Base-by-base conservation (phyloP, 2,888 invertebrate species). In the Panopea generosa region DNA sequence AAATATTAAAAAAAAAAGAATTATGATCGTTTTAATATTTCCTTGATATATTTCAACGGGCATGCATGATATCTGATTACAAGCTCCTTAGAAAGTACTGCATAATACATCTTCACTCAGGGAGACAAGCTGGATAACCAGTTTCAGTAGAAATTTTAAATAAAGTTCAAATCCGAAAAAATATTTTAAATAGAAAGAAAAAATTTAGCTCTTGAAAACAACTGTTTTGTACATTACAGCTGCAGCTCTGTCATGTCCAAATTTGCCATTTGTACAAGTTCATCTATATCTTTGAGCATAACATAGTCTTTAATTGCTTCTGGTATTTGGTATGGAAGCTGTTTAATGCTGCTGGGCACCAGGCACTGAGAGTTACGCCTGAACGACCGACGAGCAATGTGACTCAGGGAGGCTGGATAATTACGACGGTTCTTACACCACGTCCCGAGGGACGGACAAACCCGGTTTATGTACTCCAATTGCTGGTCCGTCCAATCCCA, bases 251-350 rank as follows among this genome's bases (percentile, higher is more conserved):
- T 16, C 53, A 78, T 60, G 33, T 70, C 70, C 24, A 78, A 43
- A 18, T 67, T 50, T 22, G 55, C 40, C 33, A 53, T 61, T 16
- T 63, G 27, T 24, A 72, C 59, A 2, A 84, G 57, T 18, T 81
- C 77, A 59, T 88, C 88, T n/a, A 88, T 73, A 62, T 89, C 88
- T 57, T 83, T 70, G 43, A 86, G 80, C 68, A 85, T 68, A 16
- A 89, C 65, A 68, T 87, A 89, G 14, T 82, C 79, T 53, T 80
- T 82, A 26, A 89, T 69, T 26, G 78, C 67, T 29, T 77, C 77
- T 33, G 87, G 87, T 9, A 89, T 29, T 55, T 57, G 62, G 27
- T 74, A 67, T 7, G 85, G 84, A 9, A 85, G 70, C 22, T 63
- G 60, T 16, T 55, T 27, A 26, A 87, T 77, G 18, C 81, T 66